These are phyloP conservation scores for Nomada hirtipes DNA, from an alignment of 2,888 invertebrate genomes.

Conservation along the genomic window DNA sequence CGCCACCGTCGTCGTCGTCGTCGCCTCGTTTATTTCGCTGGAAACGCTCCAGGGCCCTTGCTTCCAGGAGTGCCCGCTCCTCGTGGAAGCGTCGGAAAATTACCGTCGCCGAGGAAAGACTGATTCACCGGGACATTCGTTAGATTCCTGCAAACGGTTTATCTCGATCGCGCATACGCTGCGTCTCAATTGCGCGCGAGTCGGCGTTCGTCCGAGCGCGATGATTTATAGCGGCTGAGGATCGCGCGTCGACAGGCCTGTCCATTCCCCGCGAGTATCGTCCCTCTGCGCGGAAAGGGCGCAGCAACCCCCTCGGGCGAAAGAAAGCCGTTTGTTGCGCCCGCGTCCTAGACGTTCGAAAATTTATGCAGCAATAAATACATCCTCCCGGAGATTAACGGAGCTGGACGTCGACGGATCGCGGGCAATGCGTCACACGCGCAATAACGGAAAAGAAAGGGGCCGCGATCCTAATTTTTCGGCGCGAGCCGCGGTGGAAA, in stretches of 20 bases:
- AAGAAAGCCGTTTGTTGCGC: background rate
- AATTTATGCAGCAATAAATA: slow-evolving; percentile 46
- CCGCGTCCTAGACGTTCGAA: too few relatives aligned
- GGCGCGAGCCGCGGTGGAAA: slow-evolving; percentile 44
- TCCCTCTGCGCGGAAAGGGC: background rate
- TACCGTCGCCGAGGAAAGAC: slow-evolving; percentile 63
- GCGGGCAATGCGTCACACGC: background rate
- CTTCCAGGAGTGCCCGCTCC: slow-evolving; percentile 50
- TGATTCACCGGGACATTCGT: slow-evolving; percentile 51
- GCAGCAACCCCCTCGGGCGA: background rate
- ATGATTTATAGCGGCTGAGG: slow-evolving; percentile 52
- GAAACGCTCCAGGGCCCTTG: too few relatives aligned
- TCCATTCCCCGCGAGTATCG: too few relatives aligned
- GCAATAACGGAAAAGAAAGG: too few relatives aligned
- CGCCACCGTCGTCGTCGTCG: slow-evolving; percentile 16
- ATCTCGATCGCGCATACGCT: slow-evolving; percentile 64
- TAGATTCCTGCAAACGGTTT: slow-evolving; percentile 63
- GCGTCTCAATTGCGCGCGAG: slow-evolving; percentile 63
- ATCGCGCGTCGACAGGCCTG: slow-evolving; percentile 11
- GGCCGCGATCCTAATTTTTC: too few relatives aligned
- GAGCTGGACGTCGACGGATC: slow-evolving; percentile 11
- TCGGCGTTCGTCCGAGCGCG: background rate
- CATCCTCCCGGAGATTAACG: slow-evolving; percentile 36
- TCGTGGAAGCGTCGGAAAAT: slow-evolving; percentile 82
- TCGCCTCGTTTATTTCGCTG: slow-evolving; percentile 66